Conservation (phyloP, 2,888 invertebrate species). For the Cistogaster globosa region DNA sequence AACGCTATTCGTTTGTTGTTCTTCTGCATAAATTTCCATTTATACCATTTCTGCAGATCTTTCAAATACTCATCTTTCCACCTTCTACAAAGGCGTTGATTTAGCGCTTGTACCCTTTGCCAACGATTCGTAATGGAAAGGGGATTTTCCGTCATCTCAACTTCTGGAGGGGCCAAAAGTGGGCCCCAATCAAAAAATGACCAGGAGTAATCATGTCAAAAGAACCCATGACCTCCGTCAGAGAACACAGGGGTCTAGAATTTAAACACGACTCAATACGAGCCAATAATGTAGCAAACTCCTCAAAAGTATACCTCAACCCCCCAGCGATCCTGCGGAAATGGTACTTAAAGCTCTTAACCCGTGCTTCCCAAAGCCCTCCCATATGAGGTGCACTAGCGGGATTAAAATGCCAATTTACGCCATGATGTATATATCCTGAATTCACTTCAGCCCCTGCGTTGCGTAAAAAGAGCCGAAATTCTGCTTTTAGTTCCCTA, state of each 20-base stretch:
- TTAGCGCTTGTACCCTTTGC: too few relatives aligned
- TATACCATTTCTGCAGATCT: too few relatives aligned
- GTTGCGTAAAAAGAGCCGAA: background rate
- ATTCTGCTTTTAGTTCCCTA: background rate
- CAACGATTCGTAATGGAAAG: too few relatives aligned
- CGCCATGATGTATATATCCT: too few relatives aligned
- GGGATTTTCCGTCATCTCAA: too few relatives aligned
- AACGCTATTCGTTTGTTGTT: constrained; percentile 8
- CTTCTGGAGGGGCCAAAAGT: too few relatives aligned
- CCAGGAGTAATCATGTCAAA: too few relatives aligned
- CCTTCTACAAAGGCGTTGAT: too few relatives aligned
- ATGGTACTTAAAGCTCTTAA: background rate
- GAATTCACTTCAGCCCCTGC: background rate
- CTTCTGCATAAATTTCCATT: background rate
- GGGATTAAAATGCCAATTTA: background rate
- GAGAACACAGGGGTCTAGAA: background rate
- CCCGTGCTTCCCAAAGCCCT: too few relatives aligned
- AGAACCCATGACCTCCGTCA: background rate
- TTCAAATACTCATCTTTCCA: too few relatives aligned
- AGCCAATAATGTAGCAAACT: background rate
- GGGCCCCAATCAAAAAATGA: too few relatives aligned
- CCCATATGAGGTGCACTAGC: too few relatives aligned
- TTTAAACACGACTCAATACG: background rate
- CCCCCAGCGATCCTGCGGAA: background rate
- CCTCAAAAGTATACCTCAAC: background rate